phyloP scores from a whole-genome alignment of 2,113 vertebrate species.

The Strix uralensis region DNA sequence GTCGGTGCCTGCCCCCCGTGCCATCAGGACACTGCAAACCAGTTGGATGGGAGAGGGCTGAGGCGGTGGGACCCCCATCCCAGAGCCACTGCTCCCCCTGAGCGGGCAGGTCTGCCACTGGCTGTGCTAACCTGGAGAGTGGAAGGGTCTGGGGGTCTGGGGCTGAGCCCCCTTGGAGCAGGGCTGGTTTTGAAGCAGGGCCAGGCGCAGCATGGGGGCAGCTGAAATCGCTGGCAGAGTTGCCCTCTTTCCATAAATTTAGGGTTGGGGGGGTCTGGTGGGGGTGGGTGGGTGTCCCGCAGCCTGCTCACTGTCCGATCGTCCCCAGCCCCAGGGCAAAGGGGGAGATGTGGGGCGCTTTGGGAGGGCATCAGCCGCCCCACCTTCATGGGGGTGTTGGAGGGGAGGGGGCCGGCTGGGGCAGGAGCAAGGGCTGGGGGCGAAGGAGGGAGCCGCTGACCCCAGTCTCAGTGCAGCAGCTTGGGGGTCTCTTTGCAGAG shows the following conservation, averaged over 20 bases:
- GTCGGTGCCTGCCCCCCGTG: accelerated
- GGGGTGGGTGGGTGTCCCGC: not conserved
- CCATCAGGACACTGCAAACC: not conserved
- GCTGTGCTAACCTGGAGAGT: not conserved
- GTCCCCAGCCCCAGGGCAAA: not conserved
- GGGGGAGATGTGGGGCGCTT: not conserved
- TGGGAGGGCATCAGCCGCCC: not conserved
- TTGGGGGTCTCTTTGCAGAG: not conserved
- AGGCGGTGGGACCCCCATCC: not conserved
- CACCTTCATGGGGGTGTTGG: accelerated
- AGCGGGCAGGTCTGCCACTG: not conserved
- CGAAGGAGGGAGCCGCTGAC: not conserved
- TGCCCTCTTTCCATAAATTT: not conserved
- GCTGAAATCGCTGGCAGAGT: not conserved
- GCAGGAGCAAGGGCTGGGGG: not conserved
- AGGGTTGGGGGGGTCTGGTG: not conserved
- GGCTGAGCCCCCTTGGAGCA: not conserved
- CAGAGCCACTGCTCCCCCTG: not conserved
- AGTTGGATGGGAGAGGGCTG: not conserved
- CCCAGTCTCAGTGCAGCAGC: not conserved
- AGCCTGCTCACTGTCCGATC: not conserved
- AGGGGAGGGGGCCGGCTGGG: not conserved
- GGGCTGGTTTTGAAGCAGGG: not conserved
- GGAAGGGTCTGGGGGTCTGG: not conserved
- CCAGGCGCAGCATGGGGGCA: not conserved